Evolutionary conservation across 2,797 vertebrate genomes (phyloP), one percentile per base, ranked within the genome.

Genomic region (Taeniopygia guttata): DNA sequence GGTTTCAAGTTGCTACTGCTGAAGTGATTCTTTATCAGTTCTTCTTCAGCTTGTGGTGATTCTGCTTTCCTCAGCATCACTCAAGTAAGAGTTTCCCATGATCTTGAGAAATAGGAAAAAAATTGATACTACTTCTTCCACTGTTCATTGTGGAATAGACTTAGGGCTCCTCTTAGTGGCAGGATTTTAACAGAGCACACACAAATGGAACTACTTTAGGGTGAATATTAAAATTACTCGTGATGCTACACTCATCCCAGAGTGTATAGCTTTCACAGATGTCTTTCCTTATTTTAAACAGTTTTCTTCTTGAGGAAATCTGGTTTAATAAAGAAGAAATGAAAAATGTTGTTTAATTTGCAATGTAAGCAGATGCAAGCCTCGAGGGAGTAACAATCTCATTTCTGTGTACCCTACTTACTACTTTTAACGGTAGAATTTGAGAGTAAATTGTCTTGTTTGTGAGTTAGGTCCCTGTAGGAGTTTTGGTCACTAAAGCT

Each of bases 141-240:
- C 34, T 55, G 27, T 49, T 87, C 48, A 32, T 52, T 43, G 52
- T 90, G 46, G 58, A 52, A 56, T 63, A 84, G 82, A 63, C 78
- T 78, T 66, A 91, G 94, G 76, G 82, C 87, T 96, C 73, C 91
- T 93, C 82, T 66, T 90, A 93, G 87, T 79, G 93, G 83, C 26
- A 70, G 83, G 74, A 79, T 93, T 91, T 92, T 86, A 86, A 43
- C 17, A 91, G 63, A 79, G 20, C 34, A 23, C 36, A 51, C 30
- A 43, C 15, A 81, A 36, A 84, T 74, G 75, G 30, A 66, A 40
- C 42, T 83, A 21, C 23, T 91, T 79, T 4, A 40, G 52, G 59
- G 25, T 63, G 55, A 62, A 42, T 75, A 67, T 38, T 67, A 36
- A 90, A 79, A 43, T 54, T 1, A 58, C 16, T 75, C 83, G 6